Evolutionary conservation across 2,797 vertebrate species (phyloP).

Genomic region (Lagorchestes hirsutus): DNA sequence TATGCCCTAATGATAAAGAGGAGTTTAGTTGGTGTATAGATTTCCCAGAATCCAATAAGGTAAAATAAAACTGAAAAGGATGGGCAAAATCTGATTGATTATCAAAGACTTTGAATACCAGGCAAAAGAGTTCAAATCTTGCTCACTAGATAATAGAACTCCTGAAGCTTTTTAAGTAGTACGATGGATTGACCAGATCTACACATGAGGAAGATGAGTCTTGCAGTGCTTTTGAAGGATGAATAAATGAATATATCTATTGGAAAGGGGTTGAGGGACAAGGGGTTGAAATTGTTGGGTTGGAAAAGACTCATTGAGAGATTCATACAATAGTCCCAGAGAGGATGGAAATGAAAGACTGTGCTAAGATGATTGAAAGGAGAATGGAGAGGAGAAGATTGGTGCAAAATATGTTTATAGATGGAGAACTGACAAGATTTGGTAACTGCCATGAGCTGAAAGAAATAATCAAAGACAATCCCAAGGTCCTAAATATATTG

Average conservation of each 20-base stretch:
- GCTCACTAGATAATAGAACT: too few relatives aligned
- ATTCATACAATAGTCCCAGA: not conserved
- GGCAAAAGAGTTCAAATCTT: not conserved
- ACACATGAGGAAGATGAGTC: too few relatives aligned
- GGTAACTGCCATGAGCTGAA: not conserved
- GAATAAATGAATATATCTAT: not conserved
- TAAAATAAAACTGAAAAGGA: not conserved
- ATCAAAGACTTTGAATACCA: not conserved
- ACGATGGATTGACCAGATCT: too few relatives aligned
- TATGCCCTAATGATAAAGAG: not conserved
- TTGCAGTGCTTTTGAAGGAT: too few relatives aligned
- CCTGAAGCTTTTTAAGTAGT: too few relatives aligned
- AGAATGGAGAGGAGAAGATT: too few relatives aligned
- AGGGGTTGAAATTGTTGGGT: not conserved
- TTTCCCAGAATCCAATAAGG: not conserved
- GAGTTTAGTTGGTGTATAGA: not conserved
- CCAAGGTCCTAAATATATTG: not conserved
- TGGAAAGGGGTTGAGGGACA: not conserved
- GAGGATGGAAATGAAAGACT: too few relatives aligned
- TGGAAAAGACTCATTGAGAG: not conserved
- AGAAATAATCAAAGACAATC: not conserved
- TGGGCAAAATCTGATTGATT: not conserved
- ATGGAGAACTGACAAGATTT: too few relatives aligned
- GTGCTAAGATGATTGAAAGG: too few relatives aligned
- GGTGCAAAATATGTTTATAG: too few relatives aligned